Evolutionary conservation across 2,113 vertebrate genomes (phyloP).

Genomic region (Ophthalmolycus amberensis): DNA sequence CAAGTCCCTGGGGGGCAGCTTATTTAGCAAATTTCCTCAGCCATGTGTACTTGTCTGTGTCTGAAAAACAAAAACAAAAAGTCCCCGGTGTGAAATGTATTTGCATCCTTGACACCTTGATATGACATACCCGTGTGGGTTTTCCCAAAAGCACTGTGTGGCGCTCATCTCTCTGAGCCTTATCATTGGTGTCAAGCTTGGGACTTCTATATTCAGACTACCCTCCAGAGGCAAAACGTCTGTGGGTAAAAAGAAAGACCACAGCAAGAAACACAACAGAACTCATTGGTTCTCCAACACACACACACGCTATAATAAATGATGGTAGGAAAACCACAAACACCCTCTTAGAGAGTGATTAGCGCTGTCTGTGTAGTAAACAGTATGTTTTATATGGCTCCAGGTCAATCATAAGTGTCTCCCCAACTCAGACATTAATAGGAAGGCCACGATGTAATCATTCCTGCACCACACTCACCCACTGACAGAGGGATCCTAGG

Average conservation of each 20-base stretch:
- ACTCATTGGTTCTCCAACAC: conserved; percentile 35
- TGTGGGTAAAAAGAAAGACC: conserved; percentile 59
- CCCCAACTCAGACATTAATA: conserved; percentile 1
- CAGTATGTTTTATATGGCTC: conserved; percentile 36
- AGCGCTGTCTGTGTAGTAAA: conserved; percentile 43
- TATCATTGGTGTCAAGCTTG: conserved; percentile 70
- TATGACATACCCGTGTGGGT: conserved; percentile 48
- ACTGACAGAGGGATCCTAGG: conserved; percentile 12
- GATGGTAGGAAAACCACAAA: conserved; percentile 35
- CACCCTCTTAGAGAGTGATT: conserved; percentile 36
- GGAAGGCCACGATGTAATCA: conserved; percentile 28
- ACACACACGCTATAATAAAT: conserved; percentile 23
- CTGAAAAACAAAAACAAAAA: conserved; percentile 83
- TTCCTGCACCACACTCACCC: conserved; percentile 20
- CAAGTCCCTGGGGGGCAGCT: conserved; percentile 52
- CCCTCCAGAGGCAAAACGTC: conserved; percentile 63
- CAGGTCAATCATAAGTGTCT: conserved; percentile 29
- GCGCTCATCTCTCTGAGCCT: conserved; percentile 62
- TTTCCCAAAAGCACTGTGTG: conserved; percentile 46
- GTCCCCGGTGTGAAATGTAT: conserved; percentile 74
- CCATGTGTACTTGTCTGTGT: conserved; percentile 73
- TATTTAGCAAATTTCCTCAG: conserved; percentile 75
- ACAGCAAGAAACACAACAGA: conserved; percentile 66
- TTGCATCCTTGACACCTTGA: conserved; percentile 78
- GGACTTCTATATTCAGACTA: conserved; percentile 76